Conservation (phyloP, 2,888 invertebrate species). For the Polylopha cassiicola region DNA sequence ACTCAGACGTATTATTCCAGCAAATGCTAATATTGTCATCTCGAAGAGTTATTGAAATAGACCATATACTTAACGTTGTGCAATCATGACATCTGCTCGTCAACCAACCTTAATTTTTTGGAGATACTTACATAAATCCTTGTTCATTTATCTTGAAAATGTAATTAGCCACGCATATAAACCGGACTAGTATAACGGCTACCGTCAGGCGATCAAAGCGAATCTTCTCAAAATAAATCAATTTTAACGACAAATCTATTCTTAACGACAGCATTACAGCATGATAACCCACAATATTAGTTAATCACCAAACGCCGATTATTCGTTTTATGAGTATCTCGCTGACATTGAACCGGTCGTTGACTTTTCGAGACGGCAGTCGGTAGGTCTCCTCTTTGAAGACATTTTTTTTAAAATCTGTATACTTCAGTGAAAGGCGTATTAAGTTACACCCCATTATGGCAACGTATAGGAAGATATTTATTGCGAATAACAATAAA, state of each 20-base stretch:
- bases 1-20: constrained; percentile 38
- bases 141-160: constrained; percentile 11
- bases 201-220: constrained; percentile 10
- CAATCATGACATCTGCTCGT: too few species aligned
- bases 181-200: constrained; percentile 3
- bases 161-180: constrained; percentile 10
- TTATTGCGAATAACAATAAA: too few species aligned
- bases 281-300: constrained; percentile 38
- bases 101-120: too few species aligned
- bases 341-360: constrained; percentile 71
- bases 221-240: constrained; percentile 15
- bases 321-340: constrained; percentile 49
- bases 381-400: constrained; percentile 46
- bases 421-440: constrained; percentile 24
- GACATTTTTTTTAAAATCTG: constrained; percentile 23
- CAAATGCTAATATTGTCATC: constrained; percentile 38
- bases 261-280: constrained; percentile 8
- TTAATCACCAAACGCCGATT: constrained; percentile 51
- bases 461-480: constrained; percentile 15
- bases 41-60: constrained; percentile 37
- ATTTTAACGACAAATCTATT: constrained; percentile 15
- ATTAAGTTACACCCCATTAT: constrained; percentile 26
- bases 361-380: constrained; percentile 54
- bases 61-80: too few species aligned
- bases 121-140: too few species aligned